These are phyloP conservation scores for Sander vitreus DNA, from an alignment of 2,113 vertebrate species.

Conservation along the genomic window DNA sequence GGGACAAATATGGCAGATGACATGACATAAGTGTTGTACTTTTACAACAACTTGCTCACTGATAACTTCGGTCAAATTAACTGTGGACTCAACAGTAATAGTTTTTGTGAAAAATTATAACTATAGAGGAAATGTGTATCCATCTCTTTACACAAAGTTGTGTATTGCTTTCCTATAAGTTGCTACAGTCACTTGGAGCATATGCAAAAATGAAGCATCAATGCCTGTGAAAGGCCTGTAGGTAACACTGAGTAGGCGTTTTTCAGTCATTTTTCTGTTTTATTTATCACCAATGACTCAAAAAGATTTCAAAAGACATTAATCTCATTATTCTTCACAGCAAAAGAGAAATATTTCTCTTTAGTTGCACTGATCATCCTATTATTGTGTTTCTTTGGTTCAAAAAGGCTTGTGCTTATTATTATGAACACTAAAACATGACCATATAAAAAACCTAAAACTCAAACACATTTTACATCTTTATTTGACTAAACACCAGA, in stretches of 20 bases:
- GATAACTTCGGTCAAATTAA: not conserved
- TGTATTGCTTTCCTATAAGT: no score
- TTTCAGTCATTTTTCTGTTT: not conserved
- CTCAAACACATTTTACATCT: not conserved
- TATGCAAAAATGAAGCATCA: not conserved
- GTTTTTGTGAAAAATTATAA: no score
- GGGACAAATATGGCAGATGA: not conserved
- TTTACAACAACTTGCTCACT: not conserved
- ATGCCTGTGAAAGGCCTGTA: slow-evolving; percentile 23
- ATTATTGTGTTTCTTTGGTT: not conserved
- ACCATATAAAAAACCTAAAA: not conserved
- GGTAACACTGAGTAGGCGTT: not conserved
- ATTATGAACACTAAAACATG: not conserved
- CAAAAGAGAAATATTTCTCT: not conserved
- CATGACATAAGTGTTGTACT: no score
- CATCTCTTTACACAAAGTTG: no score
- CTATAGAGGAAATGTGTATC: no score
- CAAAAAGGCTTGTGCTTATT: not conserved
- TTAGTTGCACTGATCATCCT: not conserved
- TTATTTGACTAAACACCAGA: not conserved
- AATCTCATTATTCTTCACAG: not conserved
- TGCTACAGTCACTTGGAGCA: not conserved
- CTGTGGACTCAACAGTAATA: not conserved
- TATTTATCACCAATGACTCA: slow-evolving; percentile 36
- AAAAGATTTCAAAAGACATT: slow-evolving; percentile 19